Conservation (phyloP, 2,113 vertebrate species). For the Chloroceryle aenea region DNA sequence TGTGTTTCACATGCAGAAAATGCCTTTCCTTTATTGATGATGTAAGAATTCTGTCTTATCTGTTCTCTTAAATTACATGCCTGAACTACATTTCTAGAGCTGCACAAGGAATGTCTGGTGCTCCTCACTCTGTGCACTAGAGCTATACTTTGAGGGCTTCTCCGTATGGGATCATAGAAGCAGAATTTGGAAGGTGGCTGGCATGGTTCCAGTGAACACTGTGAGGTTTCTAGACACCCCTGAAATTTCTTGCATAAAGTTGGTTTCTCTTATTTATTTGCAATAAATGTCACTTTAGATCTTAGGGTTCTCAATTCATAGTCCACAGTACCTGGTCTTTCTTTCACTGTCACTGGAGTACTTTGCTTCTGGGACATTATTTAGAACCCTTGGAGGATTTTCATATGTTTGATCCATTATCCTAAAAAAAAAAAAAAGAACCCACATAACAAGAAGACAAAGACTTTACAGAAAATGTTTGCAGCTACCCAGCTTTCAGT, state of each 20-base stretch:
- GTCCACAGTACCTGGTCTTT: constrained; percentile 49
- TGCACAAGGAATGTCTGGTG: neutral
- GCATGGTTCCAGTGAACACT: neutral
- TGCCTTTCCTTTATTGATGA: neutral
- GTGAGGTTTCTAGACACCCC: neutral
- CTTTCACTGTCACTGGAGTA: neutral
- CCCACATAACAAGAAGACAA: neutral
- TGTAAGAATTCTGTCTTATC: neutral
- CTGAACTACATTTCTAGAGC: neutral
- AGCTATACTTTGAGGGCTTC: neutral
- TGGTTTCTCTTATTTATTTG: neutral
- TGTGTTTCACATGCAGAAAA: neutral
- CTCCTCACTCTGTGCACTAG: neutral
- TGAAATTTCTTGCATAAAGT: neutral
- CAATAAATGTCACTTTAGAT: neutral
- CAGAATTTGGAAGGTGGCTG: neutral
- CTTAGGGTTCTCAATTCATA: neutral
- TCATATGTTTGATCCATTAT: neutral
- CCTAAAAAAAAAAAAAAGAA: constrained; percentile 15
- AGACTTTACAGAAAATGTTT: neutral
- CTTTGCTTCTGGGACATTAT: neutral
- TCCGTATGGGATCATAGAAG: neutral
- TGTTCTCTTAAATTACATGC: neutral
- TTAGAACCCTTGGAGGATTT: neutral
- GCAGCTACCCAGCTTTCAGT: neutral